phyloP scores from a whole-genome alignment of 2,113 vertebrate species.

The Cyphotilapia sp. region DNA sequence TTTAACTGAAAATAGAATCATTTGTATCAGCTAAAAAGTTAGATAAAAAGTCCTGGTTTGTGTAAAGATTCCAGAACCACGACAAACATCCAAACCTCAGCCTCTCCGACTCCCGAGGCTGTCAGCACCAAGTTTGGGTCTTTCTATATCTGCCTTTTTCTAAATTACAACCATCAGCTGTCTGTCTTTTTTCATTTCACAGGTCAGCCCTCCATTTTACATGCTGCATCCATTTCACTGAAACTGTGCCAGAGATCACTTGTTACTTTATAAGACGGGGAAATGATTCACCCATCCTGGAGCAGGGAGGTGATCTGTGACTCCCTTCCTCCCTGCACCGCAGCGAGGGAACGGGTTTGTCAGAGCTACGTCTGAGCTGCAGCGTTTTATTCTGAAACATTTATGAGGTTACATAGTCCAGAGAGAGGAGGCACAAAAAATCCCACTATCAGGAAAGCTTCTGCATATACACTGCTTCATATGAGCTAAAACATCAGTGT shows the following conservation, averaged over 20 bases:
- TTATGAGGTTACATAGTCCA: constrained; percentile 28
- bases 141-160: neutral
- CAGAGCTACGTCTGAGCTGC: neutral
- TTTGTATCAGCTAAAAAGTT: neutral
- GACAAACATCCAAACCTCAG: neutral
- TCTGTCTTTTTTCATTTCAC: neutral
- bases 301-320: neutral
- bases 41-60: neutral
- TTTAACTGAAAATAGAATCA: neutral
- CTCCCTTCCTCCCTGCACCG: neutral
- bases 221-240: neutral
- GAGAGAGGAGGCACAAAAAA: neutral
- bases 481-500: neutral
- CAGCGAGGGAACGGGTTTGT: neutral
- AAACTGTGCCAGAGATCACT: neutral
- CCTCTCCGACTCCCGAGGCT: neutral
- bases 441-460: neutral
- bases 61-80: neutral
- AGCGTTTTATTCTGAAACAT: constrained; percentile 46
- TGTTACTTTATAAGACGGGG: neutral
- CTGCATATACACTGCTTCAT: neutral
- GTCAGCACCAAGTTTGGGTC: neutral
- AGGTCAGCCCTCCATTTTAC: neutral
- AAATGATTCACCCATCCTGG: constrained; percentile 19
- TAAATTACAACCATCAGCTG: constrained; percentile 1